phyloP scores from a whole-genome alignment of 2,113 vertebrate genomes.

The Xenus cinereus region DNA sequence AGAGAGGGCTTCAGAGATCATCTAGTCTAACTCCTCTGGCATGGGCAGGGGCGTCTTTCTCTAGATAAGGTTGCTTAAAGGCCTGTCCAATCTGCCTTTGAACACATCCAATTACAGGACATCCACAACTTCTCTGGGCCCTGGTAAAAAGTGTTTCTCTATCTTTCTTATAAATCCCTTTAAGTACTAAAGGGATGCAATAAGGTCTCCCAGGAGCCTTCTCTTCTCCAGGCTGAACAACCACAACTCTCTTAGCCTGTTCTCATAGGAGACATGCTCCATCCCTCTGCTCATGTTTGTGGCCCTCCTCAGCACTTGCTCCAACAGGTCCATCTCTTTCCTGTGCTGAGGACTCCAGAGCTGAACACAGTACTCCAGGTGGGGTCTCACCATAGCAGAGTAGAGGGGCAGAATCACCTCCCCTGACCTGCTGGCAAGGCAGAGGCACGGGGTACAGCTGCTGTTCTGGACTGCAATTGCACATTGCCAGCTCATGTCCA shows the following conservation, averaged over 20 bases:
- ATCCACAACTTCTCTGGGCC: background rate
- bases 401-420: background rate
- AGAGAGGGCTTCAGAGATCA: background rate
- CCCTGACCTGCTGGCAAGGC: rapidly evolving
- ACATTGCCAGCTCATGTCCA: rapidly evolving
- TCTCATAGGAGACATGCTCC: background rate
- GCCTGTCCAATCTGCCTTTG: background rate
- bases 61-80: background rate
- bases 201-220: background rate
- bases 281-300: background rate
- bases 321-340: background rate
- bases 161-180: background rate
- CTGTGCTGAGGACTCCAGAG: background rate
- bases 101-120: background rate
- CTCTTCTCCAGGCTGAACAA: background rate
- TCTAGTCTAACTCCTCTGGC: background rate
- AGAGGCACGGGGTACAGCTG: rapidly evolving
- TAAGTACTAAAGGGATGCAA: background rate
- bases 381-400: background rate
- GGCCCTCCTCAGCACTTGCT: background rate
- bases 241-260: rapidly evolving
- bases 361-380: background rate
- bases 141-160: background rate
- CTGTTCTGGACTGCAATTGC: rapidly evolving
- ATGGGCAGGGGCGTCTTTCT: background rate